Percentiles rank a stretch among this genome's conserved stretches.
Evolutionary conservation across 2,888 invertebrate genomes (phyloP).

Genomic region (Isotomurus palustris): DNA sequence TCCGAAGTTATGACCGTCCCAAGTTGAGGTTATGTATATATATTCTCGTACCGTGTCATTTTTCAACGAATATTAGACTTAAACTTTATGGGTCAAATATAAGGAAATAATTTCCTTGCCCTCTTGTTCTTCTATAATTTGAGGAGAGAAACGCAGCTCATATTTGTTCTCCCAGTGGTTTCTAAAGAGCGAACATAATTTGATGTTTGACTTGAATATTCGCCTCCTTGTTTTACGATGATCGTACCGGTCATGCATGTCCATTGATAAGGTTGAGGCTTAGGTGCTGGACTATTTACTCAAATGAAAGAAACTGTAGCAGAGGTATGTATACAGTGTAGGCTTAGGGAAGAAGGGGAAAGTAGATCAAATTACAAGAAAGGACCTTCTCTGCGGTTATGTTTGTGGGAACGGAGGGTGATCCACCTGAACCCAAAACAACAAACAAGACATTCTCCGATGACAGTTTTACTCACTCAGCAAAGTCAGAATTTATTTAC

Average conservation of each 20-base stretch:
- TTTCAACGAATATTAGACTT: not conserved
- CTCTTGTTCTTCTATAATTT: not conserved
- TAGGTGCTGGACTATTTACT: no score
- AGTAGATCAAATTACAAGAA: constrained; percentile 22
- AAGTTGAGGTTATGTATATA: no score
- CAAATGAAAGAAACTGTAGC: no score
- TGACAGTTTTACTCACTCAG: constrained; percentile 31
- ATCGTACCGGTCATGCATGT: no score
- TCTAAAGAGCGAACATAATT: not conserved
- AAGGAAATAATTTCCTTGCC: constrained; percentile 1
- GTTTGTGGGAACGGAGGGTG: constrained; percentile 22
- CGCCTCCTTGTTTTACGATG: constrained; percentile 2
- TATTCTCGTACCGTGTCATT: constrained; percentile 6
- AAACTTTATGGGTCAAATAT: constrained; percentile 11
- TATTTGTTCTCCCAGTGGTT: not conserved
- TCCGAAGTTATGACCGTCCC: no score
- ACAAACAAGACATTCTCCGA: constrained; percentile 24
- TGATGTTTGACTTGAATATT: not conserved
- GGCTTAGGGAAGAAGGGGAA: constrained; percentile 10
- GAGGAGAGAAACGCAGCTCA: no score
- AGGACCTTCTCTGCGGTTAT: constrained; percentile 22
- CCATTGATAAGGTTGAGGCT: not conserved
- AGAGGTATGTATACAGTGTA: no score
- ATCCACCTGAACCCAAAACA: constrained; percentile 35
- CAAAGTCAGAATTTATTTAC: constrained; percentile 4